Base-by-base conservation (phyloP, 2,797 vertebrate genomes). In the Helostoma temminkii region DNA sequence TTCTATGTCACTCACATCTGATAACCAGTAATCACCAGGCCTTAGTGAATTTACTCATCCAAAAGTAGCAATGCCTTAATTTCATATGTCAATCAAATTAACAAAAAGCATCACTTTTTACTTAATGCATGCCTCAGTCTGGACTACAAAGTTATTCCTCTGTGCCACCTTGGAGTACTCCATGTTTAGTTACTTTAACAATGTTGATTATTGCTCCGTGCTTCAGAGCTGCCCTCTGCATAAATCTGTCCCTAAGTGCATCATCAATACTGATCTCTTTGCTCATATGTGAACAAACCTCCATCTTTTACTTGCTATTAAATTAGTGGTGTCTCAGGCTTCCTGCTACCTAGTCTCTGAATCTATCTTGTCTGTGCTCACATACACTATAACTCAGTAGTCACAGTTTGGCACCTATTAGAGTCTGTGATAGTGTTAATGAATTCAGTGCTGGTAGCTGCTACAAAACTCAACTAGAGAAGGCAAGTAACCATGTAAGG, bases 211-310 rank as follows among this genome's bases (percentile, higher is more conserved):
- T n/a, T 28, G 9, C 24, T 45, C 24, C 22, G 11, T 6, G 56
- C 30, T 18, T 61, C 22, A 48, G 19, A 18, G 37, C 50, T 46
- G 45, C 14, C 26, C 28, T 41, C 61, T 45, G 39, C 52, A 68
- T 66, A 43, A 39, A 42, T 66, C 19, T 12, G 1, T 24, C 9
- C 49, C 42, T 61, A 70, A 76, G 42, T 67, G 45, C 65, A 65
- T 75, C 48, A 74, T 66, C 39, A 65, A 46, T 74, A 83, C 58
- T 53, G 76, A 88, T 75, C 21, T 42, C 54, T 56, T 45, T 64
- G 45, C 26, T 32, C 26, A 26, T 32, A 58, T 59, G 28, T n/a
- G 25, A 62, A 42, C 62, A 53, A 47, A 36, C 49, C 49, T 62
- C 50, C 57, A 78, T 66, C 12, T 53, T 55, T 65, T 54, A 37